Percentiles rank a stretch among this genome's conserved stretches.
These are phyloP conservation scores for Cyclophora albipunctata DNA, from an alignment of 2,888 invertebrate species.

Conservation along the genomic window DNA sequence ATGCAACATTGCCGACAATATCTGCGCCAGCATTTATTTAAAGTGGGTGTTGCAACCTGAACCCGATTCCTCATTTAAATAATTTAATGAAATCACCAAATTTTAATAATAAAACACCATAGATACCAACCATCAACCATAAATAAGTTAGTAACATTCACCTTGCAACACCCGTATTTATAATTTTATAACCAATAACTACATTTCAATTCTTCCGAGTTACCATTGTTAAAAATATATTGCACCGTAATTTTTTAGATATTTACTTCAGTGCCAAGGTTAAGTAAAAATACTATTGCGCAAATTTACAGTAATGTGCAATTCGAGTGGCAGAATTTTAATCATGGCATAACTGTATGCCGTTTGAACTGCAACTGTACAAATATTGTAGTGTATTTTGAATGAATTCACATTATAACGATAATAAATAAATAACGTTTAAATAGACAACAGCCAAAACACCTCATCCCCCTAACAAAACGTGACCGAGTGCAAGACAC, in stretches of 20 bases:
- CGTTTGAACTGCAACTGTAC: not conserved
- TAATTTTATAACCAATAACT: slow-evolving; percentile 8
- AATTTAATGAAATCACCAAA: slow-evolving; percentile 30
- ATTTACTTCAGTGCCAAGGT: slow-evolving; percentile 42
- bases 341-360: no score
- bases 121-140: slow-evolving; percentile 30
- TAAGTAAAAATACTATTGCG: slow-evolving; percentile 39
- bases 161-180: slow-evolving; percentile 53
- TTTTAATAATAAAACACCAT: slow-evolving; percentile 25
- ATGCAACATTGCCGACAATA: no score
- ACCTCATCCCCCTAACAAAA: slow-evolving; percentile 6
- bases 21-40: slow-evolving; percentile 3
- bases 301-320: slow-evolving; percentile 27
- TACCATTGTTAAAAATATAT: slow-evolving; percentile 50
- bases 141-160: slow-evolving; percentile 40
- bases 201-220: slow-evolving; percentile 24
- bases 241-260: slow-evolving; percentile 50
- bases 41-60: slow-evolving; percentile 52
- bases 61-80: slow-evolving; percentile 33
- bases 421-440: slow-evolving; percentile 27
- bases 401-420: slow-evolving; percentile 24
- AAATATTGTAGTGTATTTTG: slow-evolving; percentile 2
- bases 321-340: not conserved
- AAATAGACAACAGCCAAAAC: slow-evolving; percentile 62
- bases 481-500: no score